Conservation (phyloP, 2,888 invertebrate species). For the Amphiduros pacificus region DNA sequence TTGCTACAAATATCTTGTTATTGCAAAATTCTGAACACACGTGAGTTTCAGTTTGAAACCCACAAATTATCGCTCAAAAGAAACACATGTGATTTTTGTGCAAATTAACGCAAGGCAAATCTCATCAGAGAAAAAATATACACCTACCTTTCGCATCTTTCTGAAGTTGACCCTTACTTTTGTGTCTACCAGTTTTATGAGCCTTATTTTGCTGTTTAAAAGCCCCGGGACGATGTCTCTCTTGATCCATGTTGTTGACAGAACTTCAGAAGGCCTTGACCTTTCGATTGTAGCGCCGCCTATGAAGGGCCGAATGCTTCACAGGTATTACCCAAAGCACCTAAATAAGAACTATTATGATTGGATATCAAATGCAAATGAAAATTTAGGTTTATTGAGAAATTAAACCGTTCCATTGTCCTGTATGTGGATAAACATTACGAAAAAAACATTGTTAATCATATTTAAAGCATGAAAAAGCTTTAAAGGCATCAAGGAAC, state of each 20-base stretch:
- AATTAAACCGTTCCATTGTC: no score
- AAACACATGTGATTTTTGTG: neutral
- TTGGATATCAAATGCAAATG: no score
- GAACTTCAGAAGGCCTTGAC: slow-evolving; percentile 4
- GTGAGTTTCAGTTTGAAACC: neutral
- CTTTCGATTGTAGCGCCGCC: no score
- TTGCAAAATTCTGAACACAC: neutral
- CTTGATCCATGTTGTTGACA: slow-evolving; percentile 30
- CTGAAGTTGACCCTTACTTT: slow-evolving; percentile 84
- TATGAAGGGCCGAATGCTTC: no score
- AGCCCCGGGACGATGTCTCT: slow-evolving; percentile 77
- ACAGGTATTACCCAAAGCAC: no score
- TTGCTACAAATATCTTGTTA: neutral
- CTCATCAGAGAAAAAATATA: neutral
- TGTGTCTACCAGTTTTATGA: slow-evolving; percentile 90
- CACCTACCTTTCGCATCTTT: slow-evolving; percentile 75
- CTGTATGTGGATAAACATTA: no score
- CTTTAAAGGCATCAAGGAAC: no score
- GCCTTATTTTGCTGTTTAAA: slow-evolving; percentile 91
- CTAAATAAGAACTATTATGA: no score
- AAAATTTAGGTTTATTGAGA: no score
- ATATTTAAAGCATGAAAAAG: no score
- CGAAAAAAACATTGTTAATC: no score
- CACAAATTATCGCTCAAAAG: neutral
- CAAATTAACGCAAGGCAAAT: neutral